Evolutionary conservation across 2,797 vertebrate species (phyloP).

Genomic region (Aldrovandia affinis): DNA sequence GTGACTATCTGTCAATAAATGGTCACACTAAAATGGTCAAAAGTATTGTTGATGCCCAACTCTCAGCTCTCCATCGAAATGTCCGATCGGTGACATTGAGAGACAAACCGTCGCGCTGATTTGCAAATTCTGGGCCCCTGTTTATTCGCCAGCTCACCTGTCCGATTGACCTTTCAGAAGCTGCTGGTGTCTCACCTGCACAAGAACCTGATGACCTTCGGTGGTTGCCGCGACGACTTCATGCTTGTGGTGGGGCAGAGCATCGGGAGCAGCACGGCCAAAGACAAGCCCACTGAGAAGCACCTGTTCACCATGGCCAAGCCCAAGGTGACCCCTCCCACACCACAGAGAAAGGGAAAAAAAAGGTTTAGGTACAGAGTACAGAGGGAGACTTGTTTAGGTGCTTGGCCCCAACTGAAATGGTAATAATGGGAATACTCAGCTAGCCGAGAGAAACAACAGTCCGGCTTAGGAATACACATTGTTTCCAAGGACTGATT

Average conservation of each 20-base stretch:
- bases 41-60: neutral
- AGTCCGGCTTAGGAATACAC: no score
- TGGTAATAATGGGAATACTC: no score
- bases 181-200: slow-evolving; percentile 81
- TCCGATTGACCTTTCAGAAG: slow-evolving; percentile 67
- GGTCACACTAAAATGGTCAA: neutral
- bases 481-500: no score
- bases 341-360: neutral
- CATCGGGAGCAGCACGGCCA: slow-evolving; percentile 66
- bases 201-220: slow-evolving; percentile 89
- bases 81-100: neutral
- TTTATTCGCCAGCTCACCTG: neutral
- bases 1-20: neutral
- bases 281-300: slow-evolving; percentile 87
- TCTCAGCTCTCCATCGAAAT: neutral
- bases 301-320: slow-evolving; percentile 87
- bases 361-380: no score
- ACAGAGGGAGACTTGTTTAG: neutral
- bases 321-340: slow-evolving; percentile 81
- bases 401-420: no score
- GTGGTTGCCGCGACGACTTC: slow-evolving; percentile 90
- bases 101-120: no score
- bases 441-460: no score
- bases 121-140: neutral
- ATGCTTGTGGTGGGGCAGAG: slow-evolving; percentile 85